Evolutionary conservation across 1,140 invertebrate species (phyloP).

Genomic region (Panonychus citri): DNA sequence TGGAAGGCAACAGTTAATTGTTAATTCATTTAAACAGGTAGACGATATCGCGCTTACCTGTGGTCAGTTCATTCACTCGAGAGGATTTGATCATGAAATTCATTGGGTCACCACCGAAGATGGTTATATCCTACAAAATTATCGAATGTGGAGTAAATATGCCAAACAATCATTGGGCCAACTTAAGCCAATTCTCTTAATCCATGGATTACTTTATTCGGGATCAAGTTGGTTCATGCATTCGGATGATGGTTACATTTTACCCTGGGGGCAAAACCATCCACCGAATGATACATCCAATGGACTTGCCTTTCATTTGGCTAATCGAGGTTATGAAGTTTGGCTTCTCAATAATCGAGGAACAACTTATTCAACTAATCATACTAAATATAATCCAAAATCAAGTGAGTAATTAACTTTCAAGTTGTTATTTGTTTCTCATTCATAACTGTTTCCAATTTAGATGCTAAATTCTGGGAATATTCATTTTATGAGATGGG

Average conservation of each 20-base stretch:
- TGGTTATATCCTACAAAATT: not conserved
- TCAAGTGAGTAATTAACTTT: not conserved
- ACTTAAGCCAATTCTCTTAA: not conserved
- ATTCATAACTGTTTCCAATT: not conserved
- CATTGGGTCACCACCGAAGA: not conserved
- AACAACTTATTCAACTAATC: slow-evolving; percentile 21
- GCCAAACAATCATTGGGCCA: not conserved
- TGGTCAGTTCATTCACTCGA: no score
- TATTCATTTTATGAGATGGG: slow-evolving; percentile 21
- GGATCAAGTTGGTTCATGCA: not conserved
- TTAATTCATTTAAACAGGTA: no score
- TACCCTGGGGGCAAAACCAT: not conserved
- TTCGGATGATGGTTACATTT: not conserved
- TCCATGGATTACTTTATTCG: not conserved
- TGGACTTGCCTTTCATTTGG: slow-evolving; percentile 22
- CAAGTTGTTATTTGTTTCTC: not conserved
- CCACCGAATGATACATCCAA: not conserved
- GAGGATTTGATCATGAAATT: not conserved
- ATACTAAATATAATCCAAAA: slow-evolving; percentile 7
- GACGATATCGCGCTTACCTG: not conserved
- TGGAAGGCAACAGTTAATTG: no score
- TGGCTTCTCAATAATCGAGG: slow-evolving; percentile 26
- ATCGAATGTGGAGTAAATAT: not conserved
- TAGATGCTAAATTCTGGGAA: slow-evolving; percentile 22
- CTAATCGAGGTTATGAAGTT: slow-evolving; percentile 28